A percentile compares a stretch with the other conserved stretches of the same genome.
Evolutionary conservation across 2,113 vertebrate genomes (phyloP).

Genomic region (Suncus etruscus): DNA sequence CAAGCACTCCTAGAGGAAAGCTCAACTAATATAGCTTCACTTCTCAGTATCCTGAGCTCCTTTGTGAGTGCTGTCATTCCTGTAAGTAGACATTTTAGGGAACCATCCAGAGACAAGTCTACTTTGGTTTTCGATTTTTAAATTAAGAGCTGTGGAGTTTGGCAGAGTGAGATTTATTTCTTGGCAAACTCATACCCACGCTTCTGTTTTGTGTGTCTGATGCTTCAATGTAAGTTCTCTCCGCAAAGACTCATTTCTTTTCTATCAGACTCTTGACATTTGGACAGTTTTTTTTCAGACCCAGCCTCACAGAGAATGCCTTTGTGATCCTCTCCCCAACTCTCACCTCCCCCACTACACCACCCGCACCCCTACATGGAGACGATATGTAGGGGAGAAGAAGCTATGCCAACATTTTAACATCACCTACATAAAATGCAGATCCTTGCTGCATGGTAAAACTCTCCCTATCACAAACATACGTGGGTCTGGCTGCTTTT

Average conservation of each 20-base stretch:
- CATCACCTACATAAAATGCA: conserved; percentile 72
- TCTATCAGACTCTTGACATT: conserved; percentile 73
- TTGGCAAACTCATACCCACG: conserved; percentile 43
- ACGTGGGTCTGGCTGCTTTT: conserved; percentile 65
- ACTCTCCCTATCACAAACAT: conserved; percentile 51
- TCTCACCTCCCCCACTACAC: neutral
- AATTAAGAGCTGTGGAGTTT: conserved; percentile 70
- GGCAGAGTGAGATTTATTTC: conserved; percentile 68
- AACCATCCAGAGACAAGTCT: conserved; percentile 31
- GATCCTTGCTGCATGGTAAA: conserved; percentile 62
- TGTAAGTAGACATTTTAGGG: neutral
- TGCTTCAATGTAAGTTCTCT: conserved; percentile 64
- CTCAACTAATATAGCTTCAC: rapidly evolving
- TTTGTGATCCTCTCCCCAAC: conserved; percentile 33
- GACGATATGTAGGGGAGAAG: neutral
- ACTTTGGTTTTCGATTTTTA: conserved; percentile 63
- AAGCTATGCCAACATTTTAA: conserved; percentile 64
- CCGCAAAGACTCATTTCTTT: neutral
- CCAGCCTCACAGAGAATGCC: conserved; percentile 59
- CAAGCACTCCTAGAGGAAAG: neutral
- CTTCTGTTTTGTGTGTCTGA: conserved; percentile 80
- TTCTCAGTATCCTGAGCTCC: neutral
- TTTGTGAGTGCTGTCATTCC: neutral
- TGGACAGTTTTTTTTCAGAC: conserved; percentile 62
- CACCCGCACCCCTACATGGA: neutral